Evolutionary conservation across 1,140 invertebrate genomes (phyloP).

Genomic region (Drosophila fuyamai): DNA sequence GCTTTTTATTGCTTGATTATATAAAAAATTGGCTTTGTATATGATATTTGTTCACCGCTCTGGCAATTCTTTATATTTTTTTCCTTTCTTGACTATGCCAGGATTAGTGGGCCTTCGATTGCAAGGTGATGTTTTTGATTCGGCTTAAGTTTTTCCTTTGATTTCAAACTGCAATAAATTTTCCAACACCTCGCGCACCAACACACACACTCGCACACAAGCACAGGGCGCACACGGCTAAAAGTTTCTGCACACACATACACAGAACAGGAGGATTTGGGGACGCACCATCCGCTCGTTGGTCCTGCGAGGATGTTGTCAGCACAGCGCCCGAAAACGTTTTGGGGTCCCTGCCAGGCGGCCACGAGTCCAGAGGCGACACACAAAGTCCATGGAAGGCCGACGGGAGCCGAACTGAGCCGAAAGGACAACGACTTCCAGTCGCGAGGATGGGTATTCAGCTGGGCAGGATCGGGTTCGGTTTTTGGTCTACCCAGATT

Average conservation of each 20-base stretch:
- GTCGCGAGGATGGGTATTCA: neutral
- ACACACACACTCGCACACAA: constrained; percentile 34
- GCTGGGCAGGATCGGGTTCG: constrained; percentile 33
- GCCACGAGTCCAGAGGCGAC: constrained; percentile 47
- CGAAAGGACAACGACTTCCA: constrained; percentile 21
- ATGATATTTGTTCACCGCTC: constrained; percentile 17
- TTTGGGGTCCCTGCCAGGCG: constrained; percentile 57
- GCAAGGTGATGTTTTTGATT: constrained; percentile 13
- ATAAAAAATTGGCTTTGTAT: constrained; percentile 76
- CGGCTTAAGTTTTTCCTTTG: constrained; percentile 46
- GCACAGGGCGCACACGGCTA: constrained; percentile 45
- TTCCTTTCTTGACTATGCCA: neutral
- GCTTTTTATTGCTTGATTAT: constrained; percentile 82
- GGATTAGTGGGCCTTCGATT: constrained; percentile 7
- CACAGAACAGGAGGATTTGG: constrained; percentile 30
- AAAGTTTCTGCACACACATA: constrained; percentile 57
- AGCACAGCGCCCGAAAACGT: constrained; percentile 81
- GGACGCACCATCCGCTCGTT: constrained; percentile 77
- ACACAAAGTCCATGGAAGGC: constrained; percentile 34
- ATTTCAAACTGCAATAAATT: constrained; percentile 74
- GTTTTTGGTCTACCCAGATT: constrained; percentile 2
- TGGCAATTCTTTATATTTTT: constrained; percentile 15
- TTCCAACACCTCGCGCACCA: constrained; percentile 60
- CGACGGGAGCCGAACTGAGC: constrained; percentile 6
- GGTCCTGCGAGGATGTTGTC: constrained; percentile 80